phyloP scores from a whole-genome alignment of 2,888 invertebrate species.

The Matsumyia berberina region DNA sequence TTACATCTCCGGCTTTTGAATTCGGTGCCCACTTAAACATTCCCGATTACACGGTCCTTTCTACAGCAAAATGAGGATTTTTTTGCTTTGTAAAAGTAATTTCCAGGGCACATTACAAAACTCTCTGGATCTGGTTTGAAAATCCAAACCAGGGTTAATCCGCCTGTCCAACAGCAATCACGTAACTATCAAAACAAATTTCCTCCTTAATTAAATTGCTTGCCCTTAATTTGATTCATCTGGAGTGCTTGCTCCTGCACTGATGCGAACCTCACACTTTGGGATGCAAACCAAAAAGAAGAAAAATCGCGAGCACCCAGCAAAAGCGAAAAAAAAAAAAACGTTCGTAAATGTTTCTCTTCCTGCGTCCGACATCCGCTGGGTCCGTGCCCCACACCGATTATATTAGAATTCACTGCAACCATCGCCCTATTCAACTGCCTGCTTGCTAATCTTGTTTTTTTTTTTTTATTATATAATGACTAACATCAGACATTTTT shows the following conservation, averaged over 20 bases:
- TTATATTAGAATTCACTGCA: slow-evolving; percentile 12
- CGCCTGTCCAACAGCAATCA: slow-evolving; percentile 57
- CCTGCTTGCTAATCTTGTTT: slow-evolving; percentile 27
- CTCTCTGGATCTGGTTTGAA: too few species aligned
- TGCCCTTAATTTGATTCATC: slow-evolving; percentile 74
- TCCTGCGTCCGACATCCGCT: slow-evolving; percentile 62
- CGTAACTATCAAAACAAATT: slow-evolving; percentile 71
- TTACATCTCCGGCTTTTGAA: too few species aligned
- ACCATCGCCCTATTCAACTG: slow-evolving; percentile 13
- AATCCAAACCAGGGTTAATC: too few species aligned
- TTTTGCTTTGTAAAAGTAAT: too few species aligned
- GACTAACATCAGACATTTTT: slow-evolving; percentile 50
- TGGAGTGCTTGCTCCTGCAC: slow-evolving; percentile 45
- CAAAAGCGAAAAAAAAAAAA: slow-evolving; percentile 3
- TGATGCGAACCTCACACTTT: slow-evolving; percentile 43
- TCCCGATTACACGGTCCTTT: too few species aligned
- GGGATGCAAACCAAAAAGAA: slow-evolving; percentile 14
- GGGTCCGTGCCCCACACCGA: slow-evolving; percentile 5
- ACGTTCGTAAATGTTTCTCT: slow-evolving; percentile 35
- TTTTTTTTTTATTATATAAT: slow-evolving; percentile 54
- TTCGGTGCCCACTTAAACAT: too few species aligned
- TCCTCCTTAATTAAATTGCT: slow-evolving; percentile 72
- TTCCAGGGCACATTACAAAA: too few species aligned
- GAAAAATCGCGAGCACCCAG: slow-evolving; percentile 8
- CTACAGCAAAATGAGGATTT: too few species aligned